Evolutionary conservation across 2,888 invertebrate genomes (phyloP).

Genomic region (Stenoptilia bipunctidactyla): DNA sequence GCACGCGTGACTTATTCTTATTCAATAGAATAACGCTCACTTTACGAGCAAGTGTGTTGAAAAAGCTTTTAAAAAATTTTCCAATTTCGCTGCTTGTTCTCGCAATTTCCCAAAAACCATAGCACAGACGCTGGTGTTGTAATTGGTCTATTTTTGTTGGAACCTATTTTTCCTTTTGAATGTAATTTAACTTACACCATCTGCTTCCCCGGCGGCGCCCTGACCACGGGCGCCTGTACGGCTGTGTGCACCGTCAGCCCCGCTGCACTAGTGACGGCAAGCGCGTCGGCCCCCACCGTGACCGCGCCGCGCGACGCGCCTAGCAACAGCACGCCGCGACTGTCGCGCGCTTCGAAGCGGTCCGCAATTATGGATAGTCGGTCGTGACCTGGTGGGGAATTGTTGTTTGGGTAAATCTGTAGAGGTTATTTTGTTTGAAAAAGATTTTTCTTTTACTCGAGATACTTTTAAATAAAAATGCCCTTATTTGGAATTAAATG

Average conservation of each 20-base stretch:
- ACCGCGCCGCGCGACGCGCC: constrained; percentile 85
- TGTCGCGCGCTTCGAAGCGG: constrained; percentile 84
- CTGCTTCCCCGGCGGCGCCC: constrained; percentile 86
- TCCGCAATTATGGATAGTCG: constrained; percentile 84
- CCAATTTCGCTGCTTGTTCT: no score
- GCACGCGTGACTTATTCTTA: no score
- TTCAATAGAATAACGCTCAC: no score
- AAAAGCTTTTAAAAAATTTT: no score
- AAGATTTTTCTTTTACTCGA: not conserved
- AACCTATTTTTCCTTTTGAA: not conserved
- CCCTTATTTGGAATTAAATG: no score
- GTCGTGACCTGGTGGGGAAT: constrained; percentile 83
- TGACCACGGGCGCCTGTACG: constrained; percentile 86
- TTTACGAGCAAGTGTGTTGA: no score
- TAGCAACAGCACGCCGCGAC: constrained; percentile 81
- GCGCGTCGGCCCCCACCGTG: constrained; percentile 84
- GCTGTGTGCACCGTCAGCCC: constrained; percentile 89
- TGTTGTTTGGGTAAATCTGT: no score
- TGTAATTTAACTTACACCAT: constrained; percentile 75
- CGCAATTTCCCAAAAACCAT: no score
- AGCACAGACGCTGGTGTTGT: no score
- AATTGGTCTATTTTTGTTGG: no score
- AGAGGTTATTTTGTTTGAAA: no score
- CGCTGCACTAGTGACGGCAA: constrained; percentile 85
- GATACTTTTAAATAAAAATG: not conserved